Evolutionary conservation across 2,113 vertebrate genomes (phyloP), one percentile per base, ranked within the genome.

Genomic region (Microtus montanus): DNA sequence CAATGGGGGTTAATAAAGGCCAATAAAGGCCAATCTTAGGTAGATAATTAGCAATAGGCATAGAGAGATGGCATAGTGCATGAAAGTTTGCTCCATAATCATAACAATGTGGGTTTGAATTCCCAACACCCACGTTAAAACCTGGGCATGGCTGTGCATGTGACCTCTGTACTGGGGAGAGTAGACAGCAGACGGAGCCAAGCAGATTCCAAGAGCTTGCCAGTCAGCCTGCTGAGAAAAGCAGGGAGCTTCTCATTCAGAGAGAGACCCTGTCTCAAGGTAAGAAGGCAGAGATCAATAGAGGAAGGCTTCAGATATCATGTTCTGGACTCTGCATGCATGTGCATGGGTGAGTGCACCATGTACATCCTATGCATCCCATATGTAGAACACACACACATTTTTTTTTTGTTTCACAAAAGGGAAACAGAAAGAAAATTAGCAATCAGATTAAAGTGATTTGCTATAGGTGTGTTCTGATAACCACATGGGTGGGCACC

Each of bases 1-100:
- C 95, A 84, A 97, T 58, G 75, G 82, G 97, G 94, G 44, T 71
- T 97, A 97, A 97, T 93, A 93, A 95, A 96, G 96, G 92, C 15
- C 92, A 96, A 33, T 97, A 93, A 95, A 96, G 96, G 92, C 15
- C 92, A 96, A 33, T 97, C 15, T 97, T 26, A 79, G 88, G 33
- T 73, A 94, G 82, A 86, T 97, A 97, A 98, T 96, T 92, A 98
- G 90, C 83, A 75, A 93, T 64, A 83, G 26, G 61, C 2, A 4
- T 84, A 19, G 82, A 19, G 61, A 44, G 61, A 30, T 84, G 82
- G 8, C 26, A 20, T 22, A 33, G 61, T 11, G 82, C 38, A 30
- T 64, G 8, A 28, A 44, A 11, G 38, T 4, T 44, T 84, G 58
- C 80, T 19, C 28, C 38, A 33, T 30, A 30, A 64, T 28, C 14